Evolutionary conservation across 1,140 invertebrate genomes (phyloP).

Genomic region (Diachasma alloeum): DNA sequence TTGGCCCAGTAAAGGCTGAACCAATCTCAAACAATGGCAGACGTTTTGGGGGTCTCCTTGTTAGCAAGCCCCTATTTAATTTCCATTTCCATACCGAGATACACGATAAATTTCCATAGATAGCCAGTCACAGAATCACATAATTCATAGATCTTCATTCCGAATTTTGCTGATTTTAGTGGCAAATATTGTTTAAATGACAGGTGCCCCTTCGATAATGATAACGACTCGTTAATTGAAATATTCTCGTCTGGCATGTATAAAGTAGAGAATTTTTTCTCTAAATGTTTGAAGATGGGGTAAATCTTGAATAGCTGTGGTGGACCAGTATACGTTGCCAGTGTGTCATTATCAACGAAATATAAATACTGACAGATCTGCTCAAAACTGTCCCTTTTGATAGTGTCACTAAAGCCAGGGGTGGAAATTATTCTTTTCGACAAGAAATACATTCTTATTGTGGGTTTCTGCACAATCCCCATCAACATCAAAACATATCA

Average conservation of each 20-base stretch:
- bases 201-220: not conserved
- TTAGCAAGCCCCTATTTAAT: not conserved
- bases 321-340: not conserved
- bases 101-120: not conserved
- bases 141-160: not conserved
- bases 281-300: not conserved
- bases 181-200: not conserved
- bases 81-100: not conserved
- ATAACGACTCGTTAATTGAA: not conserved
- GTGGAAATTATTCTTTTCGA: not conserved
- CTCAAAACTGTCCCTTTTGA: not conserved
- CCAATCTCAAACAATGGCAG: conserved; percentile 32
- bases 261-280: not conserved
- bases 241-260: not conserved
- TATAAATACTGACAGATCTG: not conserved
- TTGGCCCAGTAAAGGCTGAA: conserved; percentile 42
- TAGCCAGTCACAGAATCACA: not conserved
- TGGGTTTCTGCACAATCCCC: not conserved
- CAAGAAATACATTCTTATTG: not conserved
- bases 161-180: not conserved
- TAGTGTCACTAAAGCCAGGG: not conserved
- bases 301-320: not conserved
- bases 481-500: not conserved
- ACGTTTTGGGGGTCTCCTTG: not conserved
- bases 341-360: not conserved